phyloP scores from a whole-genome alignment of 2,888 invertebrate species.

The Erebia aethiops region DNA sequence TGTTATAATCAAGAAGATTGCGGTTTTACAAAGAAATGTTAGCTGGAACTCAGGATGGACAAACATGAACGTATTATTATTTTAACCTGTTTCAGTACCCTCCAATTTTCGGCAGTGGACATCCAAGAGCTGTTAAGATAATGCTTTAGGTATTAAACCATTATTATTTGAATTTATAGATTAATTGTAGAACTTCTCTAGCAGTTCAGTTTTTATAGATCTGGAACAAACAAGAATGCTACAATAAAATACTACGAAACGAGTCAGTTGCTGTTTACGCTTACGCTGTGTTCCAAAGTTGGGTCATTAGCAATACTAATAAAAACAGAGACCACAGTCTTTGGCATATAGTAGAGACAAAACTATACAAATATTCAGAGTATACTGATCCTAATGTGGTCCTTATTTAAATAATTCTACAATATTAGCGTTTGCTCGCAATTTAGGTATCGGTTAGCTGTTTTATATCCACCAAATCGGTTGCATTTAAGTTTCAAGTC shows the following conservation, averaged over 20 bases:
- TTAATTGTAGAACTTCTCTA: too few relatives aligned
- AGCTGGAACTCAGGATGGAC: too few relatives aligned
- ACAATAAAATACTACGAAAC: background rate
- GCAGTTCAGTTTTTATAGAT: too few relatives aligned
- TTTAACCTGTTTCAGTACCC: too few relatives aligned
- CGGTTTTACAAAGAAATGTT: too few relatives aligned
- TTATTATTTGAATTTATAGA: too few relatives aligned
- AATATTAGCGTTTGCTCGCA: background rate
- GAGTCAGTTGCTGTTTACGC: background rate
- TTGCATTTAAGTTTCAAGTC: background rate
- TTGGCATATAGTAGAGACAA: background rate
- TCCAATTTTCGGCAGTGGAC: too few relatives aligned
- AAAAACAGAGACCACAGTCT: background rate
- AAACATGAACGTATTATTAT: too few relatives aligned
- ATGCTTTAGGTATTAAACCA: too few relatives aligned
- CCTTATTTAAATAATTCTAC: constrained; percentile 1
- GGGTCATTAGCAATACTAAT: background rate
- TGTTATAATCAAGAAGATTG: too few relatives aligned
- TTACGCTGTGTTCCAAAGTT: background rate
- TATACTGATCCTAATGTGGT: background rate
- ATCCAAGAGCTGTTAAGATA: too few relatives aligned
- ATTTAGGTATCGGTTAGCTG: background rate
- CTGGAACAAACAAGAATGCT: too few relatives aligned
- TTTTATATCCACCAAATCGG: background rate
- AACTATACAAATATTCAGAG: background rate